These are phyloP conservation scores for Lysiphlebus fabarum DNA, from an alignment of 1,140 invertebrate species.

Conservation along the genomic window DNA sequence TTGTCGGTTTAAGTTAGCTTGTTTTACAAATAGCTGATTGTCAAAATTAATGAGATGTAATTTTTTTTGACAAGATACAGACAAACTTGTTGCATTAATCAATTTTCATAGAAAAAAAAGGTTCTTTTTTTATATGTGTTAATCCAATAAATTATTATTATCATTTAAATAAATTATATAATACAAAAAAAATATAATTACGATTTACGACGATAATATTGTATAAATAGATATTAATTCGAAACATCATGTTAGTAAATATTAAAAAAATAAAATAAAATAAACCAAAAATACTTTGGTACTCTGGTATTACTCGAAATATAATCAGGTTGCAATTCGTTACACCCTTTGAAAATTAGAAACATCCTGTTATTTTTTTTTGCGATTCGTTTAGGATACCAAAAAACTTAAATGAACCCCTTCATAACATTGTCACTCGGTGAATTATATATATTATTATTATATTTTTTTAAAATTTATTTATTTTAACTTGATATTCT, in stretches of 20 bases:
- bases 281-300: no score
- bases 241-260: neutral
- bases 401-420: neutral
- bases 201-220: neutral
- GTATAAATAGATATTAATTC: neutral
- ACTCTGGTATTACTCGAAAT: no score
- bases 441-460: neutral
- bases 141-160: neutral
- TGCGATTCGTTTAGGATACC: neutral
- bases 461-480: neutral
- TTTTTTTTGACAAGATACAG: no score
- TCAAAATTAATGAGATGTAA: no score
- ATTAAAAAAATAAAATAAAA: neutral
- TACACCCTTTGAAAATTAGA: neutral
- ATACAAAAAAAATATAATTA: neutral
- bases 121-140: neutral
- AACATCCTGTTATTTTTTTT: conserved; percentile 3
- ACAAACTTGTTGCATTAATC: no score
- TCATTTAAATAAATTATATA: neutral
- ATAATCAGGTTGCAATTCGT: neutral
- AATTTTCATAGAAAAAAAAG: no score
- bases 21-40: no score
- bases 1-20: no score
- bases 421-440: neutral
- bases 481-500: no score